Evolutionary conservation across 92 coral and sea anemone genomes (phyloP).

Genomic region (Siderastrea radians): DNA sequence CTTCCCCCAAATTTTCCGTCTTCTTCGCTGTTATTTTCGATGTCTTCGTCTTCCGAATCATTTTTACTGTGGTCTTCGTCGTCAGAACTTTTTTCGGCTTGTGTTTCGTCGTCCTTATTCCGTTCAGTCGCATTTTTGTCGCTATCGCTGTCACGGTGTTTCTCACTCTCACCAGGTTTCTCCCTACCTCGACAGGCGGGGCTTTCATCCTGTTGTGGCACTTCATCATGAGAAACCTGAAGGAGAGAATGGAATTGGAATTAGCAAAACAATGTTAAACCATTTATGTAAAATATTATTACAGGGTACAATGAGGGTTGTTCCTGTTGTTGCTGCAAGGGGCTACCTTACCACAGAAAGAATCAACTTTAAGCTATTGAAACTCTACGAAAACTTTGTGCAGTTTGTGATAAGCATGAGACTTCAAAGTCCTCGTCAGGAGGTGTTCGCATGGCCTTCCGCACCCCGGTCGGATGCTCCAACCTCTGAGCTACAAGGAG

Average conservation of each 20-base stretch:
- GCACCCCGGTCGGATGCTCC: too few relatives aligned
- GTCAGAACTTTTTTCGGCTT: constrained; percentile 18
- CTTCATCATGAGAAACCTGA: background rate
- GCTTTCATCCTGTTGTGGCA: background rate
- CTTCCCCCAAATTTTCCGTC: background rate
- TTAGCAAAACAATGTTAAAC: background rate
- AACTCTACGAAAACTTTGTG: too few relatives aligned
- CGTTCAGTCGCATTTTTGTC: constrained; percentile 6
- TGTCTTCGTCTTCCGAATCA: constrained; percentile 45
- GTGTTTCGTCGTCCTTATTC: constrained; percentile 12
- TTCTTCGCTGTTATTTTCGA: background rate
- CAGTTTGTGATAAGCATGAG: too few relatives aligned
- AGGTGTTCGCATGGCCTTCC: too few relatives aligned
- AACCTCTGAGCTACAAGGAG: too few relatives aligned
- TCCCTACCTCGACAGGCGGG: background rate
- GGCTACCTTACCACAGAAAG: too few relatives aligned
- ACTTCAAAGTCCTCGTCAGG: too few relatives aligned
- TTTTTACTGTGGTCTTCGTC: constrained; percentile 14
- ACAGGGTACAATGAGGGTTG: background rate
- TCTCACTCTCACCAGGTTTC: background rate
- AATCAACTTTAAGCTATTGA: too few relatives aligned
- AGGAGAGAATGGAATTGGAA: background rate
- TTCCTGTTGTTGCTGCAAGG: too few relatives aligned
- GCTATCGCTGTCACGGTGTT: background rate
- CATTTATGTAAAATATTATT: background rate